Conservation (phyloP, 2,113 vertebrate genomes). For the Nannospalax galili region DNA sequence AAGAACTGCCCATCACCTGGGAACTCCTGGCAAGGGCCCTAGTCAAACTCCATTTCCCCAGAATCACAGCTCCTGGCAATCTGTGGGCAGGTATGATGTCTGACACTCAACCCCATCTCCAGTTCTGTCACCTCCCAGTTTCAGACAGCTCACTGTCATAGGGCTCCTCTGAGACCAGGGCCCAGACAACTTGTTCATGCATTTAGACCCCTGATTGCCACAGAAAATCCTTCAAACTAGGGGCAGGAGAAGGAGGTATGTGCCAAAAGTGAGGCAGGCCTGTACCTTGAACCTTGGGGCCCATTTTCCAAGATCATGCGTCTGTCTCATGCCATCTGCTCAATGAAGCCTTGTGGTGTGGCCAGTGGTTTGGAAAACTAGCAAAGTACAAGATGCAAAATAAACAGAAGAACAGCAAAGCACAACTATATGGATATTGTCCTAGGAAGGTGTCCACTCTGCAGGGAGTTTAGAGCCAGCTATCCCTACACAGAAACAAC, state of each 20-base stretch:
- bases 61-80: not conserved
- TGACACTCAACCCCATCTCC: not conserved
- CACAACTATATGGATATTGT: not conserved
- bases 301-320: slow-evolving; percentile 11
- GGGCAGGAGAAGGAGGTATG: not conserved
- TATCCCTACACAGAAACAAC: not conserved
- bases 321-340: slow-evolving; percentile 54
- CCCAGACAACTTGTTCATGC: not conserved
- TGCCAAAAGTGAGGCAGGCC: not conserved
- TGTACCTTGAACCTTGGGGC: not conserved
- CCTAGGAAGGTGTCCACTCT: not conserved
- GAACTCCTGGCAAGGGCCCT: not conserved
- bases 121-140: not conserved
- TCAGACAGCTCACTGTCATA: not conserved
- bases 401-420: not conserved
- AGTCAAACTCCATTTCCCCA: not conserved
- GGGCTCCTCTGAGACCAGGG: not conserved
- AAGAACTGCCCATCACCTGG: not conserved
- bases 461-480: not conserved
- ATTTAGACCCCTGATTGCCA: not conserved
- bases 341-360: not conserved
- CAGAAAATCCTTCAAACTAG: not conserved
- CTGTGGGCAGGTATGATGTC: not conserved
- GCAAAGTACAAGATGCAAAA: slow-evolving; percentile 18
- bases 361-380: slow-evolving; percentile 60